Evolutionary conservation across 2,888 invertebrate genomes (phyloP).

Genomic region (Hypercompe scribonia): DNA sequence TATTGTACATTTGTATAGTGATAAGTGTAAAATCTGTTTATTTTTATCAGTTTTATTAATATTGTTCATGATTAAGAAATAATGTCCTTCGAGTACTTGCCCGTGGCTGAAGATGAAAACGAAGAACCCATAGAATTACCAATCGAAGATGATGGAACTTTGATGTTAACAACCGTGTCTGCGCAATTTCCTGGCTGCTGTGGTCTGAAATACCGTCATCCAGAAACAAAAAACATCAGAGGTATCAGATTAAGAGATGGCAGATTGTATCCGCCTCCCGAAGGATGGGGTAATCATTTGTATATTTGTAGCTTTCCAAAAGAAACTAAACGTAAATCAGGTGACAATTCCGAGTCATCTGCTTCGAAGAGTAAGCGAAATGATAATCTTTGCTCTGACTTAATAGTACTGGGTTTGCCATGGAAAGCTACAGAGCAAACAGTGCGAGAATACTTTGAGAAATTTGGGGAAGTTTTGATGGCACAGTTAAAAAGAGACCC

Average conservation of each 20-base stretch:
- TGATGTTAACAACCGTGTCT: slow-evolving; percentile 96
- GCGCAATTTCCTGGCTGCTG: slow-evolving; percentile 99
- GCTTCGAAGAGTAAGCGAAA: slow-evolving; percentile 97
- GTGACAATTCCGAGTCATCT: slow-evolving; percentile 94
- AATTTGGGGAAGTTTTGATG: slow-evolving; percentile 99
- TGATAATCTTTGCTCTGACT: slow-evolving; percentile 97
- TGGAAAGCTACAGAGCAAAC: slow-evolving; percentile 99
- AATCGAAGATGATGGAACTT: slow-evolving; percentile 97
- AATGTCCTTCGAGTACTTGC: slow-evolving; percentile 90
- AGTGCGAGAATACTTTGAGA: slow-evolving; percentile 98
- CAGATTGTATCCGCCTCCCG: slow-evolving; percentile 94
- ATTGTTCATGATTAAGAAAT: slow-evolving; percentile 84
- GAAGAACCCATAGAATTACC: slow-evolving; percentile 99
- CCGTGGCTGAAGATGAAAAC: slow-evolving; percentile 98
- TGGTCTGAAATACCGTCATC: slow-evolving; percentile 98
- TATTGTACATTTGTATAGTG: slow-evolving; percentile 83
- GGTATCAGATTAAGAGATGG: slow-evolving; percentile 97
- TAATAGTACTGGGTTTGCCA: slow-evolving; percentile 99
- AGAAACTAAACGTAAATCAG: slow-evolving; percentile 98
- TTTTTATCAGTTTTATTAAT: slow-evolving; percentile 75
- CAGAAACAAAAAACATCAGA: slow-evolving; percentile 95
- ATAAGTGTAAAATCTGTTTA: slow-evolving; percentile 80
- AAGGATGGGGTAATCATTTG: slow-evolving; percentile 94
- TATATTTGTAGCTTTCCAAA: slow-evolving; percentile 94
- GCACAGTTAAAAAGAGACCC: slow-evolving; percentile 98